These are phyloP conservation scores for Mimas tiliae DNA, from an alignment of 2,888 invertebrate genomes.

Conservation along the genomic window DNA sequence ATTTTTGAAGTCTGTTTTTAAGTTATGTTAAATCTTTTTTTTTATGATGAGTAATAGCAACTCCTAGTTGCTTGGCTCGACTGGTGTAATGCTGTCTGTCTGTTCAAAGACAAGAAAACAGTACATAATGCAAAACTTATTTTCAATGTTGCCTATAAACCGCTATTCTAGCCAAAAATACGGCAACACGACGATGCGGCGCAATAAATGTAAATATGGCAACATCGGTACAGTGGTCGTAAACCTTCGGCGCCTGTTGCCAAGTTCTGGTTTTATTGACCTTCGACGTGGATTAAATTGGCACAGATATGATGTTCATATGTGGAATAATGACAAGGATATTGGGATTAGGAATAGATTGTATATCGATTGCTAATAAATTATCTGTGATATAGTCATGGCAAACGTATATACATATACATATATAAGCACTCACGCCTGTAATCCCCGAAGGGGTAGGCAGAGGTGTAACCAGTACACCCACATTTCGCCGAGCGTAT, in stretches of 20 bases:
- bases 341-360: neutral
- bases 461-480: no score
- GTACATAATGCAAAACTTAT: neutral
- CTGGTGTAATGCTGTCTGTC: no score
- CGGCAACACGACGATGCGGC: constrained; percentile 39
- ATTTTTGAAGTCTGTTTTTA: no score
- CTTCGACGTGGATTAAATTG: neutral
- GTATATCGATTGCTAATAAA: neutral
- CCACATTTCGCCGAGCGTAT: no score
- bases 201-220: constrained; percentile 68
- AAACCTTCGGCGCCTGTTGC: constrained; percentile 42
- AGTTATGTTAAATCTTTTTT: no score
- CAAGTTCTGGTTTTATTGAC: constrained; percentile 6
- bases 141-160: constrained; percentile 2
- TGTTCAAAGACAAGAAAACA: no score
- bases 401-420: neutral
- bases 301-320: constrained; percentile 1
- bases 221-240: constrained; percentile 50
- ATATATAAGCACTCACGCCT: no score
- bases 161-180: constrained; percentile 37
- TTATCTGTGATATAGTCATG: neutral
- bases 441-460: no score
- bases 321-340: neutral
- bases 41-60: no score
- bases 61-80: no score